Percentiles rank a stretch among this genome's conserved stretches.
These are phyloP conservation scores for Enteromius afrohamiltoni DNA, from an alignment of 2,797 vertebrate species.

Conservation along the genomic window DNA sequence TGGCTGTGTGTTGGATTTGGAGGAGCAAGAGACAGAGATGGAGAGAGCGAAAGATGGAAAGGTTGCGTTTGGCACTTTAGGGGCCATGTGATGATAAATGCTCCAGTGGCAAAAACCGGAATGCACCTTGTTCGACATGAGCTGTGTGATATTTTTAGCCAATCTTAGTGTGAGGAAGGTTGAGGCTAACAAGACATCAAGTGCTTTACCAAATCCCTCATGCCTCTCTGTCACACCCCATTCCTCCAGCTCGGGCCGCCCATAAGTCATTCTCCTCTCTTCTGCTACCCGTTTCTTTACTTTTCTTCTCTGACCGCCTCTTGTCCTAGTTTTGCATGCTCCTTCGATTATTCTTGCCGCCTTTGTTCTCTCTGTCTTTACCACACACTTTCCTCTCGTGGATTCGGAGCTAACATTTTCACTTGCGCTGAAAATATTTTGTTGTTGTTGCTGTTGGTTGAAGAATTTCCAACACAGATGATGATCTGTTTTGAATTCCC, in stretches of 20 bases:
- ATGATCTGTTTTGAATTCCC: background rate
- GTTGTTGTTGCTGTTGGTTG: background rate
- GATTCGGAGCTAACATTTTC: constrained; percentile 10
- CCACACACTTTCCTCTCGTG: background rate
- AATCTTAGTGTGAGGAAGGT: constrained; percentile 13
- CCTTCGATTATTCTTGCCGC: background rate
- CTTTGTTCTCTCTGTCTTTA: background rate
- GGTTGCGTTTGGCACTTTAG: constrained; percentile 19
- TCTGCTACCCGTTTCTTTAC: background rate
- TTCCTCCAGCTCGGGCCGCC: constrained; percentile 4
- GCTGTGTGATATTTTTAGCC: constrained; percentile 37
- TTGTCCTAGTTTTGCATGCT: constrained; percentile 20
- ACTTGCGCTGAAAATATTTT: background rate
- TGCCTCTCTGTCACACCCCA: constrained; percentile 24
- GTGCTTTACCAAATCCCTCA: constrained; percentile 15
- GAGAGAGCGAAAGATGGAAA: constrained; percentile 23
- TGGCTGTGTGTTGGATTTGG: constrained; percentile 10
- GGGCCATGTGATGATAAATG: constrained; percentile 41
- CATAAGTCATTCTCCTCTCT: constrained; percentile 23
- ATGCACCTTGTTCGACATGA: constrained; percentile 34
- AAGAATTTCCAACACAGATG: background rate
- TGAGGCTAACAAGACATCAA: constrained; percentile 41
- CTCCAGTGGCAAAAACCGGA: constrained; percentile 2
- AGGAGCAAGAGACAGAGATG: constrained; percentile 19
- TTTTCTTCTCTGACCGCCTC: constrained; percentile 8